These are phyloP conservation scores for Synergus laeviventris DNA, from an alignment of 2,888 invertebrate genomes.

Conservation along the genomic window DNA sequence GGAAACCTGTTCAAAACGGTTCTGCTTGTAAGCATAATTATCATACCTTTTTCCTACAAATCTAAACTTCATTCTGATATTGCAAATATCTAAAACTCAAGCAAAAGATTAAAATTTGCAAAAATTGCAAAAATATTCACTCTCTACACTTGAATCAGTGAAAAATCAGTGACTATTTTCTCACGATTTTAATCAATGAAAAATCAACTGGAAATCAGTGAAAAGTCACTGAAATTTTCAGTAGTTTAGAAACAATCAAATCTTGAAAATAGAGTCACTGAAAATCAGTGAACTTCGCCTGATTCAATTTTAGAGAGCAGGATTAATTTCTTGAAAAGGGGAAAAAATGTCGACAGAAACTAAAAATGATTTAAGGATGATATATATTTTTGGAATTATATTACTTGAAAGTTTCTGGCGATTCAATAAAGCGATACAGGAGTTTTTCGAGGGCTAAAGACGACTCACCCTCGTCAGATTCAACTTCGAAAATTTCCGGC, in stretches of 20 bases:
- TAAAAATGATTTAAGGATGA: neutral
- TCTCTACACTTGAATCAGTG: too few species aligned
- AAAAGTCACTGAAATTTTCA: too few species aligned
- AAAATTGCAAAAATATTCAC: neutral
- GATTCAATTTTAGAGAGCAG: too few species aligned
- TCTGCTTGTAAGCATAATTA: neutral
- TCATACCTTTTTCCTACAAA: neutral
- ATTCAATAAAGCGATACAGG: slow-evolving; percentile 13
- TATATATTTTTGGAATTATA: neutral
- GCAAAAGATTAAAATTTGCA: neutral
- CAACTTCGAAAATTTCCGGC: slow-evolving; percentile 35
- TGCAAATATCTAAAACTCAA: neutral
- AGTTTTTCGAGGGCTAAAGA: neutral
- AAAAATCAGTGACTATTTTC: too few species aligned
- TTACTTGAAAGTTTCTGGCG: neutral
- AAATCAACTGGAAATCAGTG: too few species aligned
- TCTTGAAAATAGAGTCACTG: too few species aligned
- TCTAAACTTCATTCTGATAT: neutral
- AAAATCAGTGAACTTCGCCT: too few species aligned
- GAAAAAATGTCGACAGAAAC: neutral
- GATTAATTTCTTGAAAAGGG: neutral
- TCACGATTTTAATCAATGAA: too few species aligned
- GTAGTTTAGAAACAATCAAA: too few species aligned
- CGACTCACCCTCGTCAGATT: slow-evolving; percentile 35
- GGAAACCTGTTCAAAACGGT: neutral